These are phyloP conservation scores for Actinia tenebrosa DNA, from an alignment of 64 coral and sea anemone genomes.

Conservation along the genomic window DNA sequence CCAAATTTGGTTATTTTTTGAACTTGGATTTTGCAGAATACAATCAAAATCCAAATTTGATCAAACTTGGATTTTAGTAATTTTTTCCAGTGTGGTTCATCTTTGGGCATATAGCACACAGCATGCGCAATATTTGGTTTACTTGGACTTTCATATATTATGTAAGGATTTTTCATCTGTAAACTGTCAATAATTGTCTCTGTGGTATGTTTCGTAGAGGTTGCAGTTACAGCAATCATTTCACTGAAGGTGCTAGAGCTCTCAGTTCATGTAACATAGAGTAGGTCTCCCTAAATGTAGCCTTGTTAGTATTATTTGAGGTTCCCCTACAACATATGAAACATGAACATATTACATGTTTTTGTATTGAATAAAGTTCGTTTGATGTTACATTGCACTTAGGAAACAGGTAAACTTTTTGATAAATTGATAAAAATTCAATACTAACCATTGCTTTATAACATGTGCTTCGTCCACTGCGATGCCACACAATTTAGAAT, in stretches of 20 bases:
- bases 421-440: background rate
- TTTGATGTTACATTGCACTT: background rate
- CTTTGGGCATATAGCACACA: slow-evolving; percentile 42
- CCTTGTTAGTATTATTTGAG: slow-evolving; percentile 21
- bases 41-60: slow-evolving; percentile 59
- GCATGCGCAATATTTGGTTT: slow-evolving; percentile 58
- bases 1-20: slow-evolving; percentile 48
- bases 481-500: slow-evolving; percentile 37
- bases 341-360: background rate
- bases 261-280: slow-evolving; percentile 36
- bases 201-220: slow-evolving; percentile 24
- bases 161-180: slow-evolving; percentile 44
- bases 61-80: slow-evolving; percentile 60
- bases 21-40: slow-evolving; percentile 61
- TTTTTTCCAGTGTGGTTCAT: slow-evolving; percentile 51
- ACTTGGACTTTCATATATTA: slow-evolving; percentile 35
- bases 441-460: slow-evolving; percentile 64
- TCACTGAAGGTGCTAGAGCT: slow-evolving; percentile 8
- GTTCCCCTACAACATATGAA: slow-evolving; percentile 21
- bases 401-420: no score
- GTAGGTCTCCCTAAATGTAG: slow-evolving; percentile 32
- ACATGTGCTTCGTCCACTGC: slow-evolving; percentile 64
- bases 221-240: slow-evolving; percentile 47
- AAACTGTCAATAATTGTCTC: slow-evolving; percentile 30
- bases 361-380: background rate